phyloP scores from a whole-genome alignment of 2,888 invertebrate genomes.

The Nomada ferruginata region DNA sequence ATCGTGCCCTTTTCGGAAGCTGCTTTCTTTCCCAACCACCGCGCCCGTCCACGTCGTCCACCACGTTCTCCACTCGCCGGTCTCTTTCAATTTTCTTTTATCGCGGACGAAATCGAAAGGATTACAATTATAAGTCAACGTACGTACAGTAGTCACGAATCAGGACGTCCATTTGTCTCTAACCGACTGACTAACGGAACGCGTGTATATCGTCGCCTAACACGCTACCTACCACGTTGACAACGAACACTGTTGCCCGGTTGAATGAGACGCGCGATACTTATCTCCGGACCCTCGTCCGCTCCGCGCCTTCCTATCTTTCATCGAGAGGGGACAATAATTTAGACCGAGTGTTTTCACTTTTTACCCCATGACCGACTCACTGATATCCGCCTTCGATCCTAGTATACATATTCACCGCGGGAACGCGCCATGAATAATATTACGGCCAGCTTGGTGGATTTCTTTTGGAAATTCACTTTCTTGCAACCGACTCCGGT shows the following conservation, averaged over 20 bases:
- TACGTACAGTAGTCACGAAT: constrained; percentile 59
- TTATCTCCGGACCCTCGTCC: constrained; percentile 72
- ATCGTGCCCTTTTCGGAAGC: background rate
- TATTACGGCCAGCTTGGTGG: background rate
- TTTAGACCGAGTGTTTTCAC: constrained; percentile 67
- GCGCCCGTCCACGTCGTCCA: no score
- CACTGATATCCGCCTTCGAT: background rate
- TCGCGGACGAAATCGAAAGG: constrained; percentile 30
- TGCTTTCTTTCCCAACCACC: no score
- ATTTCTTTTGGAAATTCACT: no score
- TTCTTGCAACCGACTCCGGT: no score
- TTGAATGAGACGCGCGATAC: constrained; percentile 76
- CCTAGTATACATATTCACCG: background rate
- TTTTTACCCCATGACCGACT: constrained; percentile 50
- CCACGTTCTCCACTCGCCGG: background rate
- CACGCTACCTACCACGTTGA: constrained; percentile 74
- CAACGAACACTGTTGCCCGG: constrained; percentile 72
- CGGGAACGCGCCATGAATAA: background rate
- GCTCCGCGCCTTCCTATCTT: constrained; percentile 69
- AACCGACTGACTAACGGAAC: constrained; percentile 62
- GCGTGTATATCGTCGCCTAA: constrained; percentile 70
- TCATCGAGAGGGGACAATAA: constrained; percentile 68
- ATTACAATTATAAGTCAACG: constrained; percentile 43
- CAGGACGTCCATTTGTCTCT: constrained; percentile 67
- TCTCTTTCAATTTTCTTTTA: constrained; percentile 11